Base-by-base conservation (phyloP, 92 coral and sea anemone genomes). In the Porites lobata region DNA sequence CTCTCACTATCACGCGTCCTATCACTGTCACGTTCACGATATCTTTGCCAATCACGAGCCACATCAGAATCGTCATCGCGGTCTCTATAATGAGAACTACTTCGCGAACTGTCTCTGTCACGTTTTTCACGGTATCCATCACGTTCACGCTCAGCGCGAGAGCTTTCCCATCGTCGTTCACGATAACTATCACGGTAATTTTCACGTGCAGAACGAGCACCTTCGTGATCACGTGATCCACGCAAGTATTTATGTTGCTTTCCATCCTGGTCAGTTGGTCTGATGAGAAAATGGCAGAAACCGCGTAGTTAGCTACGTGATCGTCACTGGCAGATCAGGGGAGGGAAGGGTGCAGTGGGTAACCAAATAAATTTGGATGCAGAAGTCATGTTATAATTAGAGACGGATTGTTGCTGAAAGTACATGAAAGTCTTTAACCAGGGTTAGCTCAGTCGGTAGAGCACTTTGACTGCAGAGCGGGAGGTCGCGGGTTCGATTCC, bases 81-180 rank as follows among this genome's bases (percentile, higher is more conserved):
- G 18, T 79, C 92, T 15, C 89, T 86, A 22, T 62, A 69, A 65
- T 64, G 38, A 72, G 76, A 63, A 59, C 77, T 74, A 67, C 86
- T 79, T 71, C 77, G 81, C 24, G 71, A 68, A 22, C 65, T 69
- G 52, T 83, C 91, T 54, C 87, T 86, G 77, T 92, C 87, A 75
- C 94, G 87, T 53, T 79, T 86, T 2, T 77, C 79, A 14, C 92
- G 88, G 54, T 50, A 53, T 61, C 80, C 59, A 66, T 87, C 87
- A 72, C 91, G 83, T 0, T 92, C 94, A 70, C 91, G 91, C 14
- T 83, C 89, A 10, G 72, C 90, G 75, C 88, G 90, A 4, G 69
- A 54, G 24, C 10, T 87, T 43, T 78, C 85, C 77, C 68, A 19
- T 53, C 67, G 68, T 50, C 75, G 65, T 65, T 65, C 76, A 67